Percentiles rank a stretch among this genome's conserved stretches.
Conservation (phyloP, 1,140 invertebrate genomes). For the Anadara kagoshimensis region DNA sequence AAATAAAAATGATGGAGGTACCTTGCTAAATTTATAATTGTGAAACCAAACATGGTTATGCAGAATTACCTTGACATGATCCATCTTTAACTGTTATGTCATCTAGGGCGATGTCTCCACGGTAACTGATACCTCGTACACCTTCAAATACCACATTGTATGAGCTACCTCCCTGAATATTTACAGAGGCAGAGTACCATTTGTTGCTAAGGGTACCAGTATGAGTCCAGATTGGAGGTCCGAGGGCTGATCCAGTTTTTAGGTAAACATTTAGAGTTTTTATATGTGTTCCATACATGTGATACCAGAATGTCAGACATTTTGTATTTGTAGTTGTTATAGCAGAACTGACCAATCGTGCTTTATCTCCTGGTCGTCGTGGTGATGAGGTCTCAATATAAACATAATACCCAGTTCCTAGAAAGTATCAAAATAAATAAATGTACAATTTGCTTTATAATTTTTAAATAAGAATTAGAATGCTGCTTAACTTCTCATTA, state of each 20-base stretch:
- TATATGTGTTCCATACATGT: slow-evolving; percentile 81
- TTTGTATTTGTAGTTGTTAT: slow-evolving; percentile 29
- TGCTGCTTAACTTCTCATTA: no score
- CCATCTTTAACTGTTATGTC: slow-evolving; percentile 59
- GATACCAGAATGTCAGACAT: slow-evolving; percentile 79
- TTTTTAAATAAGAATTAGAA: no score
- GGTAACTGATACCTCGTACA: slow-evolving; percentile 72
- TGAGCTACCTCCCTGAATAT: slow-evolving; percentile 39
- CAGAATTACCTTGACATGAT: slow-evolving; percentile 43
- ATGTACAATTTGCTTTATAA: no score
- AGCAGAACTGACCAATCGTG: slow-evolving; percentile 79
- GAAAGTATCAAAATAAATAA: not conserved
- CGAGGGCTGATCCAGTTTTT: slow-evolving; percentile 31
- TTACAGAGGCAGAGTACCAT: slow-evolving; percentile 60
- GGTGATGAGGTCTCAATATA: slow-evolving; percentile 84
- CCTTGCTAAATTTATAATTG: no score
- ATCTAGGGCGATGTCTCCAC: slow-evolving; percentile 67
- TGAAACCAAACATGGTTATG: no score
- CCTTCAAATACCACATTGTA: slow-evolving; percentile 80
- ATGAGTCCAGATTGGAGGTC: slow-evolving; percentile 55
- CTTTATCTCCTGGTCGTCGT: slow-evolving; percentile 80
- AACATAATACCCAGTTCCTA: slow-evolving; percentile 82
- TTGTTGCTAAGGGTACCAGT: slow-evolving; percentile 58
- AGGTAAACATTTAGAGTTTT: slow-evolving; percentile 58
- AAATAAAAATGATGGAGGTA: no score